These are phyloP conservation scores for Caenorhabditis imperialis DNA, from an alignment of 2,888 invertebrate species.

Conservation along the genomic window DNA sequence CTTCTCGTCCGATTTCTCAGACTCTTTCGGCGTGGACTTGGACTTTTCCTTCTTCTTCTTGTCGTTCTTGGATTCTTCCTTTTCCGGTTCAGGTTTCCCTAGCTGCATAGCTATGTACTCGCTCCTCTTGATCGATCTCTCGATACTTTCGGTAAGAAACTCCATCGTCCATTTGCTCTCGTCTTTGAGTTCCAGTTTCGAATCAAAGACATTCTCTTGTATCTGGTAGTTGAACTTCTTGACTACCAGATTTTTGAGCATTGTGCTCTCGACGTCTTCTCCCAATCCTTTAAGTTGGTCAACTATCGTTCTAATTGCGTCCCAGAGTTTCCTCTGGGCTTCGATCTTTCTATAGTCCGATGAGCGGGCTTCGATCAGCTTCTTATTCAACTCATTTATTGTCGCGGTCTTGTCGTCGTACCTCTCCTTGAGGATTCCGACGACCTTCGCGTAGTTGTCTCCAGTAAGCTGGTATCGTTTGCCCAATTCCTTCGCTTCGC, in stretches of 20 bases:
- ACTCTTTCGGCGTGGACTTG: too few species aligned
- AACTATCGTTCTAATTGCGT: slow-evolving; percentile 3
- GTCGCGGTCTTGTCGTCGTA: slow-evolving; percentile 5
- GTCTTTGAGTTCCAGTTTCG: neutral
- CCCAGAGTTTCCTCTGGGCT: slow-evolving; percentile 14
- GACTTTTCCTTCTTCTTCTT: too few species aligned
- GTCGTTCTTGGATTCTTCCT: slow-evolving; percentile 5
- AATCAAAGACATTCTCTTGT: slow-evolving; percentile 5
- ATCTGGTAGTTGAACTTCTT: slow-evolving; percentile 10
- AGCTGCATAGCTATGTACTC: neutral
- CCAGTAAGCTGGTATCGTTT: neutral
- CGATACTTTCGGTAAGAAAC: neutral
- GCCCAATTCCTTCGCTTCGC: slow-evolving; percentile 18
- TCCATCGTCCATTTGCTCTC: slow-evolving; percentile 15
- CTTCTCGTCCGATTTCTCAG: too few species aligned
- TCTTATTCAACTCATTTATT: neutral
- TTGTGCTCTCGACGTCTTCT: neutral
- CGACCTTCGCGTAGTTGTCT: slow-evolving; percentile 1
- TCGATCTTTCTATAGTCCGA: neutral
- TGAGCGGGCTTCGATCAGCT: neutral
- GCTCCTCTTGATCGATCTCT: neutral
- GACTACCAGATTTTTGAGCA: slow-evolving; percentile 17
- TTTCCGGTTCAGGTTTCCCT: too few species aligned
- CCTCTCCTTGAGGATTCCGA: neutral
- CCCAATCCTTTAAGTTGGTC: slow-evolving; percentile 12